A percentile compares a stretch with the other conserved stretches of the same genome.
phyloP scores from a whole-genome alignment of 2,888 invertebrate species.

The Cryptosula pallasiana region DNA sequence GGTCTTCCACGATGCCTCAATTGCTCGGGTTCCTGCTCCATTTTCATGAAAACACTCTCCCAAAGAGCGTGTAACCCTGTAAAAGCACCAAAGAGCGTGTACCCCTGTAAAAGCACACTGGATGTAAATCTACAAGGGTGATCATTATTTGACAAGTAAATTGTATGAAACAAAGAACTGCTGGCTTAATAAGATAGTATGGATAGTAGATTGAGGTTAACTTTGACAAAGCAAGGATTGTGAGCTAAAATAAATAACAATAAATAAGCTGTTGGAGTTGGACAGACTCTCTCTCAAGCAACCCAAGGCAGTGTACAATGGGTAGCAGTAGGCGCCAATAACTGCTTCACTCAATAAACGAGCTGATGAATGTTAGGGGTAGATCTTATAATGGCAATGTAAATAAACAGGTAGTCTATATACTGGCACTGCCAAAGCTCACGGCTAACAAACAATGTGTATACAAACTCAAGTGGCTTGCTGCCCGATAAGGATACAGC shows the following conservation, averaged over 20 bases:
- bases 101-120: no score
- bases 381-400: background rate
- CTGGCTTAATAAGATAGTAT: no score
- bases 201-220: no score
- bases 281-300: no score
- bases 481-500: no score
- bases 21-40: conserved; percentile 23
- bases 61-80: conserved; percentile 22
- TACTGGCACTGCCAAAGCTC: background rate
- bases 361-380: background rate
- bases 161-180: no score
- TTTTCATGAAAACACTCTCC: conserved; percentile 22
- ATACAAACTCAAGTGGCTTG: background rate
- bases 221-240: no score
- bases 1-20: conserved; percentile 37
- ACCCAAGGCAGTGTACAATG: no score
- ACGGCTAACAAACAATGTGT: background rate
- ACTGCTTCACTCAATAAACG: background rate
- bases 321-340: background rate
- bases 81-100: background rate
- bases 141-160: no score
- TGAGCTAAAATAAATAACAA: no score
- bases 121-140: no score
- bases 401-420: background rate
- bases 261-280: no score